Evolutionary conservation across 2,888 invertebrate species (phyloP), one percentile per base, ranked within the genome.

Genomic region (Drosophila pullipes): DNA sequence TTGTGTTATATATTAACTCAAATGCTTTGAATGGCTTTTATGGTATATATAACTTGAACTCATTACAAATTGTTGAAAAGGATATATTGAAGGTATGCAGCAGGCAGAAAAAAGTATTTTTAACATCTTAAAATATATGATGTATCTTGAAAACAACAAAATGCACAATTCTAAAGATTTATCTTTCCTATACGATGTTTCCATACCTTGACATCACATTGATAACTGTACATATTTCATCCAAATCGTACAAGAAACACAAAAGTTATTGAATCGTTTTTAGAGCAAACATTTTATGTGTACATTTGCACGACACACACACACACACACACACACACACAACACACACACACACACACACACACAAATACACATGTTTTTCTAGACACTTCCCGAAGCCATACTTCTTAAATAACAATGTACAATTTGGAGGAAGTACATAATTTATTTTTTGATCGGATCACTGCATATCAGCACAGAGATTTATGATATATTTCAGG

Each of bases 361-460:
- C 9, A 10, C 39, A n/a, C 0, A n/a, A 9, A n/a, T 0, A n/a
- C n/a, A 1, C 13, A 13, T 35, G 0, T 37, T 6, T 39, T 39
- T 39, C 9, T 18, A 39, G 18, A 18, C 37, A 39, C 37, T 18
- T 3, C 37, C 37, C 37, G 37, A 39, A 39, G 7, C 18, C 3
- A 39, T 7, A 7, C 18, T 39, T 9, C 39, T 18, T 39, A 41
- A 41, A 47, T 22, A 22, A 7, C 4, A 22, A 47, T 13, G 13
- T 13, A 16, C 13, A 47, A 22, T 4, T 47, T 47, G 47, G 22
- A 16, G 47, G 22, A 47, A 22, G n/a, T 3, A 41, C 10, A 37
- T 28, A 1, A 31, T 62, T 52, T 71, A 71, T 71, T 69, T 69
- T 58, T 35, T 13, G 37, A 39, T 54, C n/a, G 22, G 39, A 53